Percentiles rank a stretch among this genome's conserved stretches.
Conservation (phyloP, 2,888 invertebrate species). For the Lampropteryx suffumata region DNA sequence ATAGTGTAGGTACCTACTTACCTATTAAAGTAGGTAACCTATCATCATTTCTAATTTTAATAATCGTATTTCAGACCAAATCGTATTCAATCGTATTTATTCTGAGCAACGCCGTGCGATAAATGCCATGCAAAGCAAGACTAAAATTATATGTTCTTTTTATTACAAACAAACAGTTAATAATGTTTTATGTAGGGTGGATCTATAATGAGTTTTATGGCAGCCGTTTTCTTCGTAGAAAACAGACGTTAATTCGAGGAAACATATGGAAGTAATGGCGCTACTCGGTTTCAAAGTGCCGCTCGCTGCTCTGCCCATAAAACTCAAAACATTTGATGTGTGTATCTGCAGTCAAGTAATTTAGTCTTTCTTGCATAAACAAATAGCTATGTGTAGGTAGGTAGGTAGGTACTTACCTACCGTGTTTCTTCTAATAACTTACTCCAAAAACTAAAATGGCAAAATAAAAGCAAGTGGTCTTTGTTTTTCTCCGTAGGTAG, state of each 20-base stretch:
- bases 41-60: too few species aligned
- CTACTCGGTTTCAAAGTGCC: constrained; percentile 78
- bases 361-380: constrained; percentile 62
- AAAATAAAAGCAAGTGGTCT: too few species aligned
- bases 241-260: constrained; percentile 81
- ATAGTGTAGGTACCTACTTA: too few species aligned
- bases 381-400: constrained; percentile 56
- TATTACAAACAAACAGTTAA: constrained; percentile 72
- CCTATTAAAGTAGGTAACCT: too few species aligned
- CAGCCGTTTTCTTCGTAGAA: constrained; percentile 76
- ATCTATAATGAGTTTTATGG: constrained; percentile 73
- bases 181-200: constrained; percentile 68
- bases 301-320: constrained; percentile 61
- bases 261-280: constrained; percentile 78
- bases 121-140: constrained; percentile 31
- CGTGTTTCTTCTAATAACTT: too few species aligned
- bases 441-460: too few species aligned
- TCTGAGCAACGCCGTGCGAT: too few species aligned
- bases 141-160: constrained; percentile 51
- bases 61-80: too few species aligned
- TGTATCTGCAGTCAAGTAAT: constrained; percentile 69
- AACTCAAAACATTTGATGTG: constrained; percentile 73
- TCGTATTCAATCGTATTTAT: too few species aligned
- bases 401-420: too few species aligned
- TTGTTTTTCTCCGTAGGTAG: too few species aligned